Percentiles rank a stretch among this genome's conserved stretches.
Conservation (phyloP, 2,797 vertebrate genomes). For the Micromesistius poutassou region DNA sequence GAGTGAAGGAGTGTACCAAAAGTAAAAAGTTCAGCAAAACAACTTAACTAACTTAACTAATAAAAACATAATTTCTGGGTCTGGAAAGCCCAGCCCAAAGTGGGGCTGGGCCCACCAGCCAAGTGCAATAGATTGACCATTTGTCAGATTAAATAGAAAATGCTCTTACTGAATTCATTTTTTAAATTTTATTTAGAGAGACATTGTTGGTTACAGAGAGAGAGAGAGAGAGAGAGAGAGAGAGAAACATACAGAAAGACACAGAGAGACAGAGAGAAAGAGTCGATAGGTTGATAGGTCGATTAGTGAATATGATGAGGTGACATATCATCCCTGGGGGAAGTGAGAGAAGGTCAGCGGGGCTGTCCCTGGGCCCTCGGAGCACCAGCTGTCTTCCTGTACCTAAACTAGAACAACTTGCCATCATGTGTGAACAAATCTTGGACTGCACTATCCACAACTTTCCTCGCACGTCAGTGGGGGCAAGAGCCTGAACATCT, state of each 20-base stretch:
- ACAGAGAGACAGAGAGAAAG: neutral
- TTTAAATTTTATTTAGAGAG: neutral
- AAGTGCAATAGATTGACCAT: too few relatives aligned
- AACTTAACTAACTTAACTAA: too few relatives aligned
- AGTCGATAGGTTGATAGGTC: neutral
- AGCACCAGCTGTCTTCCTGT: neutral
- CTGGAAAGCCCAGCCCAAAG: neutral
- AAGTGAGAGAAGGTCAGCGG: neutral
- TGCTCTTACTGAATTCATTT: slow-evolving; percentile 8
- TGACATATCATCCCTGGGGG: neutral
- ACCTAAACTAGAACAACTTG: neutral
- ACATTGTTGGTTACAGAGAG: neutral
- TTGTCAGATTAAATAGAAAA: too few relatives aligned
- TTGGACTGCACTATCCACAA: neutral
- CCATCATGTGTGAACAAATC: neutral
- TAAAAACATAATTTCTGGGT: neutral
- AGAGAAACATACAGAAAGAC: neutral
- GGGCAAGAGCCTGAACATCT: neutral
- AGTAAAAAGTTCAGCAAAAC: neutral
- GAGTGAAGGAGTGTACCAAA: too few relatives aligned
- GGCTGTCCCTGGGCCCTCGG: neutral
- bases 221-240: neutral
- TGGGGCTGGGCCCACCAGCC: neutral
- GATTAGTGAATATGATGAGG: neutral
- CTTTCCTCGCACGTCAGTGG: neutral